phyloP scores from a whole-genome alignment of 1,140 invertebrate species.

The Drosophila takahashii region DNA sequence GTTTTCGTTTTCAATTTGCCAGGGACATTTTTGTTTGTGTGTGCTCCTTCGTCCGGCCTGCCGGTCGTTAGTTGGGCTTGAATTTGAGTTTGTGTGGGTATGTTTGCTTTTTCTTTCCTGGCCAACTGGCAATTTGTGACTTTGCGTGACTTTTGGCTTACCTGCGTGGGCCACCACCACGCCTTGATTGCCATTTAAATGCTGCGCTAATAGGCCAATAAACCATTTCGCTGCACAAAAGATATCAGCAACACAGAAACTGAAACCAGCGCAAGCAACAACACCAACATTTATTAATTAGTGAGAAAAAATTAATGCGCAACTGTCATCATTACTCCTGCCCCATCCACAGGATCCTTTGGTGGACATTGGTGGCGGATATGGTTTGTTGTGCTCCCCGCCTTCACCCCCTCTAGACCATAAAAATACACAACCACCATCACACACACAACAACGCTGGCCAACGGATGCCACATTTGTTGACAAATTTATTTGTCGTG shows the following conservation, averaged over 20 bases:
- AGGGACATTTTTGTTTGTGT: conserved; percentile 57
- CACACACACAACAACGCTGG: conserved; percentile 30
- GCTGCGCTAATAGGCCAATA: conserved; percentile 83
- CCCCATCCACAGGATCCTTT: conserved; percentile 20
- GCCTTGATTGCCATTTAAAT: conserved; percentile 83
- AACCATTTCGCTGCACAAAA: conserved; percentile 69
- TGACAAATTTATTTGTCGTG: conserved; percentile 82
- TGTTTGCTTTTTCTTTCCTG: conserved; percentile 21
- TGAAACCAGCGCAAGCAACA: conserved; percentile 29
- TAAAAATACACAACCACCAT: conserved; percentile 32
- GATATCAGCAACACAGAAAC: conserved; percentile 36
- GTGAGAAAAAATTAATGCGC: conserved; percentile 78
- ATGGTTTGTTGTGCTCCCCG: conserved; percentile 14
- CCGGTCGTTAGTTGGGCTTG: conserved; percentile 49
- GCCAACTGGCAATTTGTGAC: conserved; percentile 53
- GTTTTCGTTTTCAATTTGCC: conserved; percentile 75
- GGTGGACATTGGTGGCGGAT: conserved; percentile 11
- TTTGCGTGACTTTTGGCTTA: conserved; percentile 78
- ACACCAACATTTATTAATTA: conserved; percentile 79
- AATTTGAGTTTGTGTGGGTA: conserved; percentile 6
- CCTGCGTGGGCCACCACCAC: conserved; percentile 54
- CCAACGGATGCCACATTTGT: conserved; percentile 68
- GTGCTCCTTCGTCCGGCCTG: conserved; percentile 27
- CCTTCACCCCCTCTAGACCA: background rate
- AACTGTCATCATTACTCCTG: conserved; percentile 75